A percentile compares a stretch with the other conserved stretches of the same genome.
Conservation (phyloP, 2,113 vertebrate genomes). For the Ginglymostoma cirratum region DNA sequence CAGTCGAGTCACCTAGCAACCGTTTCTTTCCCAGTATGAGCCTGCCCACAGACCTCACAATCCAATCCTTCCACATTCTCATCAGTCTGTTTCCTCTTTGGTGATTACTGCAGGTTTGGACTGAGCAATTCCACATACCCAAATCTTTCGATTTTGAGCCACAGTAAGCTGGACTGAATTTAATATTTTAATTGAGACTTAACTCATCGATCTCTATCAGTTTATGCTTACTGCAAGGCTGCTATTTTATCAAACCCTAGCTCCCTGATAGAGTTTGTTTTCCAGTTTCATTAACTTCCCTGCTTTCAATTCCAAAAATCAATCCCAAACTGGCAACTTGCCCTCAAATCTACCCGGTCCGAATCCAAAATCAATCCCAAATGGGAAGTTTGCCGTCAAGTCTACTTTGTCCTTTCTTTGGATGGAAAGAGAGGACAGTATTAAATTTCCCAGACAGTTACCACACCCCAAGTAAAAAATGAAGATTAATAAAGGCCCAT, state of each 20-base stretch:
- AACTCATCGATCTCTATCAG: background rate
- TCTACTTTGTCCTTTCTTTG: background rate
- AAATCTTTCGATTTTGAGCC: background rate
- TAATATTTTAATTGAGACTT: background rate
- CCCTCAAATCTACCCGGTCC: background rate
- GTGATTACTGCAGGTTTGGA: background rate
- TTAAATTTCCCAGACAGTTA: background rate
- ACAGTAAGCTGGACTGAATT: background rate
- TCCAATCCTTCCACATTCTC: background rate
- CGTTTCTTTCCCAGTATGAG: background rate
- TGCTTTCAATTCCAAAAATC: background rate
- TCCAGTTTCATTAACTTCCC: background rate
- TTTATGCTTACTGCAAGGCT: background rate
- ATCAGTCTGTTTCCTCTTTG: background rate
- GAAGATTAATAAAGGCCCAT: background rate
- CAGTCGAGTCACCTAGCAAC: background rate
- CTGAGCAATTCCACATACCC: too few relatives aligned
- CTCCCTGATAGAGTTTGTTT: background rate
- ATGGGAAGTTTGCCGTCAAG: background rate
- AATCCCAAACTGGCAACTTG: too few relatives aligned
- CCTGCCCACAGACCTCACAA: background rate
- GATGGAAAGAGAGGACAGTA: background rate
- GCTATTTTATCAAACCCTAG: background rate
- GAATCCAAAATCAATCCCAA: background rate
- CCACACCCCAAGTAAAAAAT: background rate